Base-by-base conservation (phyloP, 2,888 invertebrate species). In the Acanthoscelides obtectus region DNA sequence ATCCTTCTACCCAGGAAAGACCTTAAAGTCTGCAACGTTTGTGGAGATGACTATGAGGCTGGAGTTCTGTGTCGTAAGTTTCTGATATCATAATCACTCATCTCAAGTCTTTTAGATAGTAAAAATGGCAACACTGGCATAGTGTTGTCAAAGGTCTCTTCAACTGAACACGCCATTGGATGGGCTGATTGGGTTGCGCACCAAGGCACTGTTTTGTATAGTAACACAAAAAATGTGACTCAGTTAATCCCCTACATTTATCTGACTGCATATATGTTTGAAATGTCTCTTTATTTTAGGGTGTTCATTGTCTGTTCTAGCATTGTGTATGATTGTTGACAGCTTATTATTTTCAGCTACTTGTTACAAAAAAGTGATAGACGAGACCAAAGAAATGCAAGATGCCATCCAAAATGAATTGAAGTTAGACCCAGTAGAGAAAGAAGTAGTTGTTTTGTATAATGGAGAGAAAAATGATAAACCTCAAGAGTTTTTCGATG, bases 371-470 rank as follows among this genome's bases (percentile, higher is more conserved):
- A 93, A 89, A 86, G 91, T 97, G 0, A 91, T 91, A 79, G 86
- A 88, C 70, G 97, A 98, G 87, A 97, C 97, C 0, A 87, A 91
- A 82, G 87, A 87, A 72, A 94, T 98, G 87, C 92, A 94, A 84
- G 88, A 90, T 0, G 89, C 90, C 77, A 94, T 97, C 77, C 87
- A 91, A 80, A 86, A 90, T 66, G 88, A 93, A 78, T 85, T 94
- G 67, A 91, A 91, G 8, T 84, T 92, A 12, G 87, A 89, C 71
- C 93, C 95, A 0, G 88, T 95, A 68, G 95, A 96, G 78, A 88
- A 95, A 81, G 95, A 97, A 85, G 93, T 97, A 8, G 88, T 94
- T 27, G 93, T 97, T 0, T 83, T 97, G 12, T 97, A 97, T 83
- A 90, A 95, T 79, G 94, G 93, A 66, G 97, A 97, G 82, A 91